Conservation (phyloP, 2,888 invertebrate genomes). For the Isoperla grammatica region DNA sequence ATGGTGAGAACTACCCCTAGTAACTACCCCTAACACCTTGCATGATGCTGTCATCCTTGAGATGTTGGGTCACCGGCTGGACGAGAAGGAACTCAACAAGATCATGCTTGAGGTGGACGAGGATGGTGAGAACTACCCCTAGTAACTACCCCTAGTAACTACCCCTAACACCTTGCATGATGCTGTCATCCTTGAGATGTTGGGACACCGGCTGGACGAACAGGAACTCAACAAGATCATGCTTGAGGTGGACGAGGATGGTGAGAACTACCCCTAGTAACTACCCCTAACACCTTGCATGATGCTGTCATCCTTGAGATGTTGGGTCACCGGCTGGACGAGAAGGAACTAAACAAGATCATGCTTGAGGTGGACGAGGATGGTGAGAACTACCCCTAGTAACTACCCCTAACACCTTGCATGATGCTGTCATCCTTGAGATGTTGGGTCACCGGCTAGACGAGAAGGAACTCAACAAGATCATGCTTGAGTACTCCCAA, state of each 20-base stretch:
- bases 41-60: too few relatives aligned
- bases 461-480: slow-evolving; percentile 69
- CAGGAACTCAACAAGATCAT: slow-evolving; percentile 74
- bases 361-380: slow-evolving; percentile 85
- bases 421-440: neutral
- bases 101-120: slow-evolving; percentile 83
- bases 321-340: slow-evolving; percentile 56
- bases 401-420: neutral
- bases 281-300: too few relatives aligned
- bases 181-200: neutral
- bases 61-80: slow-evolving; percentile 51
- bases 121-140: slow-evolving; percentile 58
- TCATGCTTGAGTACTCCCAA: slow-evolving; percentile 80
- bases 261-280: slow-evolving; percentile 45
- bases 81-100: slow-evolving; percentile 69
- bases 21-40: neutral
- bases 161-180: too few relatives aligned
- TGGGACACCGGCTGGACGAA: slow-evolving; percentile 60
- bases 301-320: neutral
- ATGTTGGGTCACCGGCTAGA: slow-evolving; percentile 53
- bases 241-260: slow-evolving; percentile 82
- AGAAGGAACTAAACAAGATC: slow-evolving; percentile 70
- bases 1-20: slow-evolving; percentile 54
- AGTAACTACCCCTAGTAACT: neutral
- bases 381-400: slow-evolving; percentile 50